Percentiles rank a stretch among this genome's conserved stretches.
Evolutionary conservation across 2,797 vertebrate species (phyloP).

Genomic region (Mormyrus hasselquistii): DNA sequence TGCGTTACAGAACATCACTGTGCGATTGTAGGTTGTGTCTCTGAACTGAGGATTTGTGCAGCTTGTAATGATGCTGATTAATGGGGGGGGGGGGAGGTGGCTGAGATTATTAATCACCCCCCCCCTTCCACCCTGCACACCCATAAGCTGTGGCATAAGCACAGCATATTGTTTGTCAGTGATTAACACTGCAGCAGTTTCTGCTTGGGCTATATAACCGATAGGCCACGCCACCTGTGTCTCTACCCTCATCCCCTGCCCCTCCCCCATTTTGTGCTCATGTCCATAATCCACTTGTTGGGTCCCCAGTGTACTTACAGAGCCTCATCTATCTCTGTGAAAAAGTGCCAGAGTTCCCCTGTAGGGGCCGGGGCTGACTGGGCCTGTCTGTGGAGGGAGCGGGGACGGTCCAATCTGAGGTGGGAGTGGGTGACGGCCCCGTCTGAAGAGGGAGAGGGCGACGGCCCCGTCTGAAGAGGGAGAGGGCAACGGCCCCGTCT

Average conservation of each 20-base stretch:
- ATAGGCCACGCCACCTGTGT: neutral
- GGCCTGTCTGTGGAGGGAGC: neutral
- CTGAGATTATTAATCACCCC: slow-evolving; percentile 15
- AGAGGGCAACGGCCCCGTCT: no score
- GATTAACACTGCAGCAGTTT: neutral
- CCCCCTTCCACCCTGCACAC: neutral
- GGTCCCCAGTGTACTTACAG: neutral
- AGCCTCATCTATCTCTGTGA: neutral
- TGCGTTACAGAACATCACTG: neutral
- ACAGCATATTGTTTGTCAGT: neutral
- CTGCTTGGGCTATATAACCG: neutral
- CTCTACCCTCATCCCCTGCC: neutral
- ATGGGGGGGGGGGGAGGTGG: neutral
- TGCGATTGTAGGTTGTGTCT: neutral
- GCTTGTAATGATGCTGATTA: neutral
- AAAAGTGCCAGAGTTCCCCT: neutral
- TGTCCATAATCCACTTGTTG: neutral
- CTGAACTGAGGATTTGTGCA: neutral
- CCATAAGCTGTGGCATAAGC: neutral
- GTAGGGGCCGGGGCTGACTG: neutral
- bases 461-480: no score
- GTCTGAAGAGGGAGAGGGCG: no score
- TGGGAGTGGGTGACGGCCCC: neutral
- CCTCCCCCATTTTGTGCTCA: neutral
- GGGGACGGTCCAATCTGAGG: no score